A percentile compares a stretch with the other conserved stretches of the same genome.
phyloP scores from a whole-genome alignment of 2,888 invertebrate species.

The Drosophila sordidula region DNA sequence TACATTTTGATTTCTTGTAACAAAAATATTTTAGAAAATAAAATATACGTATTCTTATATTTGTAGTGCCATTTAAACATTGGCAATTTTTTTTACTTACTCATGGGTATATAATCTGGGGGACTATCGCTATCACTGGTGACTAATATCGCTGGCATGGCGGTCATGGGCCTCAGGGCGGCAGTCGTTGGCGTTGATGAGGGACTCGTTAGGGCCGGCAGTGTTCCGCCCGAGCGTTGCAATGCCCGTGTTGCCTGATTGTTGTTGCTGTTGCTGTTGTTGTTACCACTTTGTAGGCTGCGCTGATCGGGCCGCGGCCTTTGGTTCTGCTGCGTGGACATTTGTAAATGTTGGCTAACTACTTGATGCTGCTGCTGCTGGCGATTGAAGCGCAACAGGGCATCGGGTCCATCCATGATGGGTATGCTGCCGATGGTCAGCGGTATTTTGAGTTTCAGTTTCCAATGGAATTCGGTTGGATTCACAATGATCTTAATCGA shows the following conservation, averaged over 20 bases:
- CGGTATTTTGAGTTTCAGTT: slow-evolving; percentile 88
- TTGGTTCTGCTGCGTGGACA: slow-evolving; percentile 59
- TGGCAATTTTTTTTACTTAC: slow-evolving; percentile 58
- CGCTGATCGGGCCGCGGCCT: slow-evolving; percentile 53
- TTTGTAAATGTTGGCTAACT: slow-evolving; percentile 78
- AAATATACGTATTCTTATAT: too few species aligned
- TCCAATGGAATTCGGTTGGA: slow-evolving; percentile 88
- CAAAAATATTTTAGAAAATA: too few species aligned
- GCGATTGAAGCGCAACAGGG: slow-evolving; percentile 66
- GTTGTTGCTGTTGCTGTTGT: slow-evolving; percentile 48
- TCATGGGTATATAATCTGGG: slow-evolving; percentile 83
- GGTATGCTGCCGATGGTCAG: slow-evolving; percentile 88
- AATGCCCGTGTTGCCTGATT: slow-evolving; percentile 57
- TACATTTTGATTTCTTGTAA: too few species aligned
- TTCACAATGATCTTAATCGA: slow-evolving; percentile 87
- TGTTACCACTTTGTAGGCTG: slow-evolving; percentile 30
- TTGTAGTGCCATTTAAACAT: too few species aligned
- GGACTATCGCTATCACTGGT: slow-evolving; percentile 83
- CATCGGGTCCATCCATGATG: slow-evolving; percentile 86
- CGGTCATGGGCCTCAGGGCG: slow-evolving; percentile 65
- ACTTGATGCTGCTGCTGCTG: slow-evolving; percentile 75
- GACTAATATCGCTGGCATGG: slow-evolving; percentile 74
- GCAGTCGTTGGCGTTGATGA: slow-evolving; percentile 75
- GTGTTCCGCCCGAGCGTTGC: slow-evolving; percentile 54
- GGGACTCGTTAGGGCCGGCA: slow-evolving; percentile 62